Base-by-base conservation (phyloP, 2,888 invertebrate species). In the Nesidiocoris tenuis region DNA sequence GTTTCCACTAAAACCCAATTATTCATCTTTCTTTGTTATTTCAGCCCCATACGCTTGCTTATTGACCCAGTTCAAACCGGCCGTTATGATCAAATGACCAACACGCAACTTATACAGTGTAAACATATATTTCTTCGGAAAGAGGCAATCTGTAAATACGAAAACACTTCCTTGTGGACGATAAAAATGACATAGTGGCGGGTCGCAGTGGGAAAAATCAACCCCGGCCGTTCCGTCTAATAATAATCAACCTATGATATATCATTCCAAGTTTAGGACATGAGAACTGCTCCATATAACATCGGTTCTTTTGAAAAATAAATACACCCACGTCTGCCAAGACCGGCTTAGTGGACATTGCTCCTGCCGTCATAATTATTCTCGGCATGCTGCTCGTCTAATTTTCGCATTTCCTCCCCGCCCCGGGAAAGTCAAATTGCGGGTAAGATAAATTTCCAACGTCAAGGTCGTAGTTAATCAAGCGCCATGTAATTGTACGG, bases 191-290 rank as follows among this genome's bases (percentile, higher is more conserved):
- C 39, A 39, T 39, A 39, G 39, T 39, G 59, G 3, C n/a, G 54
- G 39, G 39, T 39, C 39, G 12, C 39, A 70, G 59, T 9, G 22
- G 67, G 19, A 57, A 17, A 61, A n/a, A 23, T 17, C 19, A 54
- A 72, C 19, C 39, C 57, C 72, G 63, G 54, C 23, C 61, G 61
- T 61, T 25, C n/a, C 55, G 72, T 72, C 72, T 72, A 72, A 72
- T 72, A 63, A 72, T 72, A 72, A 72, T 72, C 72, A 72, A 72
- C 19, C 72, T 72, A 72, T 72, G 72, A 72, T 72, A 72, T 72
- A 72, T 72, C 72, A 72, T 72, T 72, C 72, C 72, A 72, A 72
- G 57, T 56, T 72, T 72, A 72, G 72, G 61, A 72, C 72, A 72
- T 63, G 24, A 72, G 72, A 63, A 72, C 61, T 72, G 72, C 61